Conservation (phyloP, 2,113 vertebrate genomes). For the Sinocyclocheilus anshuiensis region DNA sequence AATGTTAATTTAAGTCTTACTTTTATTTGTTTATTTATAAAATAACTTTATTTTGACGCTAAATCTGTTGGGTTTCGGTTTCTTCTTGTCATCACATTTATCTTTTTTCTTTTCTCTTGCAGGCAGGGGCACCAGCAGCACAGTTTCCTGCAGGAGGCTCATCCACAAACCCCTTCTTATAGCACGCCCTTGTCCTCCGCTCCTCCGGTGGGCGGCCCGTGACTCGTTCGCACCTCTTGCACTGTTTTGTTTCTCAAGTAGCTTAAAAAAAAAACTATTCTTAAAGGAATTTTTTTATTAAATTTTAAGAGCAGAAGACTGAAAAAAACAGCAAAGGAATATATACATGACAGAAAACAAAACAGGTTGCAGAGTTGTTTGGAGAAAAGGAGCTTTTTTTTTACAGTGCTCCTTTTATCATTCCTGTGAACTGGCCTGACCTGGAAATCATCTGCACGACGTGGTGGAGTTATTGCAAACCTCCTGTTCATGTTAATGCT, state of each 20-base stretch:
- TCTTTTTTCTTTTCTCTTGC: constrained; percentile 30
- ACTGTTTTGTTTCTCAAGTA: constrained; percentile 98
- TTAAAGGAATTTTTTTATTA: constrained; percentile 79
- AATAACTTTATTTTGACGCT: too few species aligned
- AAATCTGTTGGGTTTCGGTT: too few species aligned
- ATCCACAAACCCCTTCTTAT: constrained; percentile 99
- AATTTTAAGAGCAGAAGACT: constrained; percentile 64
- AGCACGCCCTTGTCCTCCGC: constrained; percentile 82
- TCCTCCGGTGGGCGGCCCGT: constrained; percentile 82
- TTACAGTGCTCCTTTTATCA: constrained; percentile 61
- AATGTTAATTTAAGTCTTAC: too few species aligned
- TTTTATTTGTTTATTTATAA: too few species aligned
- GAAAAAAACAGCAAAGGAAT: neutral
- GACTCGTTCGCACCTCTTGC: constrained; percentile 91
- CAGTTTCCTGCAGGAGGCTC: constrained; percentile 91
- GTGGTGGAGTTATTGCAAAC: constrained; percentile 95
- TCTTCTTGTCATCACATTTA: neutral
- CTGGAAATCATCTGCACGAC: constrained; percentile 85
- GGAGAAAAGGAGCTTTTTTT: constrained; percentile 76
- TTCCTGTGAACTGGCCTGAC: constrained; percentile 82
- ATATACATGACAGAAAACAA: constrained; percentile 53
- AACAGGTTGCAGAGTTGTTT: constrained; percentile 77
- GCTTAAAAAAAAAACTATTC: constrained; percentile 91
- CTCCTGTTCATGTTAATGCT: constrained; percentile 88
- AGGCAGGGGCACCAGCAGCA: constrained; percentile 87